Evolutionary conservation across 2,113 vertebrate species (phyloP).

Genomic region (Stomatorhinus ivindoensis): DNA sequence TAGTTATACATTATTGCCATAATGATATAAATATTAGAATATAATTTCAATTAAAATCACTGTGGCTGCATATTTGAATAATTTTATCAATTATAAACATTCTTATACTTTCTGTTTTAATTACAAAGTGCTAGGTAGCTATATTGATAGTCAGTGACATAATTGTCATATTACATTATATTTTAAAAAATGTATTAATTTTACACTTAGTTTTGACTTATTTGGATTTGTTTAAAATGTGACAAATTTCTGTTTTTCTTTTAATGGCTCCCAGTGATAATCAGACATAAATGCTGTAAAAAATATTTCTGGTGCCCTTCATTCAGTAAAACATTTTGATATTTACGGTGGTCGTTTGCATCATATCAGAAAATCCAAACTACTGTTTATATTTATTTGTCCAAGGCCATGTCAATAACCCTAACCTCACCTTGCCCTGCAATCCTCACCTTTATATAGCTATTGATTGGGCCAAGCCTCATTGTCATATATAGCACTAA

Average conservation of each 20-base stretch:
- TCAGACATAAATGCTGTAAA: background rate
- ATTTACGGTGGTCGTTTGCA: background rate
- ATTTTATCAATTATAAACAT: background rate
- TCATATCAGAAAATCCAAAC: background rate
- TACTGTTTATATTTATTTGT: background rate
- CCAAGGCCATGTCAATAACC: background rate
- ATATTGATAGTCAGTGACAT: background rate
- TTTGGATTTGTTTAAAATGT: background rate
- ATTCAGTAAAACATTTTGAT: background rate
- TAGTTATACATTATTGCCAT: background rate
- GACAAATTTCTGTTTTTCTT: background rate
- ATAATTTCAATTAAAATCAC: background rate
- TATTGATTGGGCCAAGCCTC: conserved; percentile 35
- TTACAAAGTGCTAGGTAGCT: background rate
- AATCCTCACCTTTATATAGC: conserved; percentile 16
- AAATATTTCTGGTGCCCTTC: background rate
- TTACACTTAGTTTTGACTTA: background rate
- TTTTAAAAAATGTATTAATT: background rate
- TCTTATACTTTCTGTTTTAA: background rate
- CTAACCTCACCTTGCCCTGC: conserved; percentile 30
- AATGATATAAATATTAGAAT: background rate
- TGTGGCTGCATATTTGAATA: background rate
- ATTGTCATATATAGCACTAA: conserved; percentile 31
- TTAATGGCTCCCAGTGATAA: background rate
- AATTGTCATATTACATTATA: background rate